Conservation (phyloP, 2,113 vertebrate species). For the Calyptomena viridis region DNA sequence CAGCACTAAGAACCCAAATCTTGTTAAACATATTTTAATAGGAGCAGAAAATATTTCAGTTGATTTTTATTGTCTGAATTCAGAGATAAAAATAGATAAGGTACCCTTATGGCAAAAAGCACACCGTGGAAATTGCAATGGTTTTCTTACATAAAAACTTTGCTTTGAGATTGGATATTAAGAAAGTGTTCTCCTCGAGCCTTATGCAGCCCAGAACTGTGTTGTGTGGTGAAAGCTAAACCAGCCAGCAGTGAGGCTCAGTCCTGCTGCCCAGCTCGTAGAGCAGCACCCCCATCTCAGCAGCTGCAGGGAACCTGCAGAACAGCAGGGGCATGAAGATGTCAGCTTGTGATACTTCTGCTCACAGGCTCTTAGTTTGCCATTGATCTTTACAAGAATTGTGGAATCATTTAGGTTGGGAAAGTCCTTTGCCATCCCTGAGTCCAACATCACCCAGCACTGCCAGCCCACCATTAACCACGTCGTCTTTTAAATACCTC, state of each 20-base stretch:
- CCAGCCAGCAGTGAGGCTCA: neutral
- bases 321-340: neutral
- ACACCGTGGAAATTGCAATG: neutral
- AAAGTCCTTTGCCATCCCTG: neutral
- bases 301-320: rapidly evolving
- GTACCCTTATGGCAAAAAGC: neutral
- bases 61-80: neutral
- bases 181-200: neutral
- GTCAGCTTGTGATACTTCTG: neutral
- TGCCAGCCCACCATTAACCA: neutral
- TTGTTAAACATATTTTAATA: neutral
- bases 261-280: neutral
- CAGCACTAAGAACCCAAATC: neutral
- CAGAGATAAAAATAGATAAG: neutral
- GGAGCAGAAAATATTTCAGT: neutral
- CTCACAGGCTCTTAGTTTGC: neutral
- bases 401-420: neutral
- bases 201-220: neutral
- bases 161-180: neutral
- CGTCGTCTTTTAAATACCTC: neutral
- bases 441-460: neutral
- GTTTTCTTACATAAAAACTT: neutral
- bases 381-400: neutral
- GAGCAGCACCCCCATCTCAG: too few relatives aligned
- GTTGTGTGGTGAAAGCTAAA: too few relatives aligned